Evolutionary conservation across 2,888 invertebrate genomes (phyloP).

Genomic region (Tyria jacobaeae): DNA sequence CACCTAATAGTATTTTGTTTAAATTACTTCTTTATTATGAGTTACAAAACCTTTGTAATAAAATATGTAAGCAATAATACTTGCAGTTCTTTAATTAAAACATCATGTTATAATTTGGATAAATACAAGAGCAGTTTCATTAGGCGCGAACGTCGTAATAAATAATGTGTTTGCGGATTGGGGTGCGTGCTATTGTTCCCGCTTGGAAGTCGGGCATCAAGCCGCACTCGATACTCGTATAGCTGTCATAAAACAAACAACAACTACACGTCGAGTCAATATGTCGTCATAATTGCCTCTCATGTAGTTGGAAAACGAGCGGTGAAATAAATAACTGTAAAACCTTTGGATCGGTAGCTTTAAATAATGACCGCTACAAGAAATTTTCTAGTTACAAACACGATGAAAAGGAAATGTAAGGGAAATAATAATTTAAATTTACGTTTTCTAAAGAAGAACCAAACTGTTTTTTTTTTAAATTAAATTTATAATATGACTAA

Average conservation of each 20-base stretch:
- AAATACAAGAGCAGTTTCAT: constrained; percentile 59
- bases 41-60: not conserved
- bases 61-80: not conserved
- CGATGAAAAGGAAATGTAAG: constrained; percentile 43
- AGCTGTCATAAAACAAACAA: constrained; percentile 67
- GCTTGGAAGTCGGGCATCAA: constrained; percentile 51
- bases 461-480: constrained; percentile 42
- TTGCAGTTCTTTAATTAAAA: not conserved
- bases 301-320: constrained; percentile 55
- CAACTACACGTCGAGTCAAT: constrained; percentile 69
- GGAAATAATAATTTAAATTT: constrained; percentile 45
- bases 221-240: constrained; percentile 57
- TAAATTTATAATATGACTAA: constrained; percentile 52
- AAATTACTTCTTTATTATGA: not conserved
- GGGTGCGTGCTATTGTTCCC: constrained; percentile 59
- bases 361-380: constrained; percentile 62
- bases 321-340: constrained; percentile 63
- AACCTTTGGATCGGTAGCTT: constrained; percentile 59
- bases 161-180: constrained; percentile 62
- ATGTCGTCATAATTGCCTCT: constrained; percentile 76
- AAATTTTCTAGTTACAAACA: constrained; percentile 44
- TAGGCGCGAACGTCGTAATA: constrained; percentile 65
- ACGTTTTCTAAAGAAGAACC: constrained; percentile 55
- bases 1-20: too few relatives aligned
- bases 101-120: constrained; percentile 2